Conservation (phyloP, 2,113 vertebrate genomes). For the Ctenodactylus gundi region DNA sequence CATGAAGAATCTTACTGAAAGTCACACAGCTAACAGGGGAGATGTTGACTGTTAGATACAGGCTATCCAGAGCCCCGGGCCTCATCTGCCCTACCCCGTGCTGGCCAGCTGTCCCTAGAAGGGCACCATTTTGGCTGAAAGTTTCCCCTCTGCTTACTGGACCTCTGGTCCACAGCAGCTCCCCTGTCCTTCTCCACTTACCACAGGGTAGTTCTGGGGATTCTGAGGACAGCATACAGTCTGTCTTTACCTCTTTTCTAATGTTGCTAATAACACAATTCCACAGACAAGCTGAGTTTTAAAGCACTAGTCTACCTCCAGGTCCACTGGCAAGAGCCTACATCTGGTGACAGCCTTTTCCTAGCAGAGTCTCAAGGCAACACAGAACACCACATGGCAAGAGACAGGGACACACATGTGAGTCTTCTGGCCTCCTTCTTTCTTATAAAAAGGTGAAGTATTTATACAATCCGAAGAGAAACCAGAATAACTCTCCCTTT, state of each 20-base stretch:
- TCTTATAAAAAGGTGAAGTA: too few relatives aligned
- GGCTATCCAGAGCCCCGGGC: not conserved
- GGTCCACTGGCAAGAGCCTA: not conserved
- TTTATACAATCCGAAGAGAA: too few relatives aligned
- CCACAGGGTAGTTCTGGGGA: not conserved
- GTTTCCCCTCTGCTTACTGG: not conserved
- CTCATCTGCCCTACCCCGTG: not conserved
- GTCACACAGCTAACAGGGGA: not conserved
- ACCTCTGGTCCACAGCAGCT: not conserved
- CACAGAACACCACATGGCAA: not conserved
- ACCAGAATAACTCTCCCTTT: too few relatives aligned
- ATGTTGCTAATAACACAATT: not conserved
- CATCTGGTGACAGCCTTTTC: not conserved
- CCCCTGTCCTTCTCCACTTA: not conserved
- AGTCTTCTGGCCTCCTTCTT: not conserved
- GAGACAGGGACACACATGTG: not conserved
- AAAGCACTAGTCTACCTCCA: not conserved
- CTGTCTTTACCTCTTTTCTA: not conserved
- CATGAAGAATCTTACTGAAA: not conserved
- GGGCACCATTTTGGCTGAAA: not conserved
- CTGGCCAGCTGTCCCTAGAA: not conserved
- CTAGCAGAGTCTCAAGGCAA: not conserved
- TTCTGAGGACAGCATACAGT: not conserved
- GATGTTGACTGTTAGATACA: not conserved
- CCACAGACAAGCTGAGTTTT: not conserved